phyloP scores from a whole-genome alignment of 1,140 invertebrate species.

The Eriocheir sinensis region DNA sequence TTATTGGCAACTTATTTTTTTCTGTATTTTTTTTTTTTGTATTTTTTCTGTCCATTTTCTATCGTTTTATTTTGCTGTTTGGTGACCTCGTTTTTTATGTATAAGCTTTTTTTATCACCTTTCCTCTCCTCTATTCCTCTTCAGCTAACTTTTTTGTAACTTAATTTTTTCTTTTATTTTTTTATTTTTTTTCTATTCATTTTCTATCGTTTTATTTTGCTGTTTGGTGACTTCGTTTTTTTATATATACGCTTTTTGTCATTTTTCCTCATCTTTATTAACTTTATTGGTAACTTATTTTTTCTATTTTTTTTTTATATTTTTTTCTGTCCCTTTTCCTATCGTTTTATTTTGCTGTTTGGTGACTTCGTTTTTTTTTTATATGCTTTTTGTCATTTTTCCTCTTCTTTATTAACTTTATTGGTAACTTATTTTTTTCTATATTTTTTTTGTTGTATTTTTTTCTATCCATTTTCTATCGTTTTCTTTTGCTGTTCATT shows the following conservation, averaged over 20 bases:
- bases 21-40: neutral
- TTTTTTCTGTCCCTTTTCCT: neutral
- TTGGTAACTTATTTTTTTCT: too few relatives aligned
- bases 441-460: too few relatives aligned
- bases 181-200: neutral
- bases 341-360: neutral
- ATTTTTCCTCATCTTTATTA: too few relatives aligned
- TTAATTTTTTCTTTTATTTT: neutral
- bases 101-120: neutral
- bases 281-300: too few relatives aligned
- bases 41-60: neutral
- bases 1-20: neutral
- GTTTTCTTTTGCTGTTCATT: neutral
- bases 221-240: neutral
- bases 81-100: neutral
- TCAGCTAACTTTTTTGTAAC: too few relatives aligned
- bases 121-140: slow-evolving; percentile 20
- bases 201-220: neutral
- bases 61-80: neutral
- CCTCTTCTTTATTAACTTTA: too few relatives aligned
- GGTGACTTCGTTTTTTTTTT: neutral
- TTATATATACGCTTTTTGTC: neutral
- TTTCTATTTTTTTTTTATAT: too few relatives aligned
- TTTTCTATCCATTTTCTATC: neutral
- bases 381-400: neutral